A percentile compares a stretch with the other conserved stretches of the same genome.
Conservation (phyloP, 2,888 invertebrate species). For the Scaptomyza polygonia region DNA sequence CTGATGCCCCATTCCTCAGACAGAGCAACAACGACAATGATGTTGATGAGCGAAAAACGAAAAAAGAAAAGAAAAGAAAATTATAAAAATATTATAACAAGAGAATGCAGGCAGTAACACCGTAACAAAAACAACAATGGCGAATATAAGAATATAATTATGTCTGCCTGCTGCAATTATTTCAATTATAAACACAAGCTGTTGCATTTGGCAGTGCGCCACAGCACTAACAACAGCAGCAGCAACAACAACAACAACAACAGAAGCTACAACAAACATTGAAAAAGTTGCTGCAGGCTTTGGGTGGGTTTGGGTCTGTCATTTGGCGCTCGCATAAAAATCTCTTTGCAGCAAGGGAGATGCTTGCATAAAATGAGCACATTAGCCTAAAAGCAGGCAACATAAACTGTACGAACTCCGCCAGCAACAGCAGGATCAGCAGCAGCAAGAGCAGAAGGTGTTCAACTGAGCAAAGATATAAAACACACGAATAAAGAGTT, state of each 20-base stretch:
- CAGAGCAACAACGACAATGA: slow-evolving; percentile 47
- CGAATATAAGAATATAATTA: slow-evolving; percentile 66
- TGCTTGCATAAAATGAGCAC: slow-evolving; percentile 66
- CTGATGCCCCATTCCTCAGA: slow-evolving; percentile 24
- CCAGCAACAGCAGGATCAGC: slow-evolving; percentile 9
- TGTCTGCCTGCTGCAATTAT: slow-evolving; percentile 72
- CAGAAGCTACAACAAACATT: slow-evolving; percentile 49
- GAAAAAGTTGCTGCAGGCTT: slow-evolving; percentile 43
- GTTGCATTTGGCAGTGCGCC: slow-evolving; percentile 61
- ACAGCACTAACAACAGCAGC: slow-evolving; percentile 33
- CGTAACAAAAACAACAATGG: slow-evolving; percentile 33
- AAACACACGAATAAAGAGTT: slow-evolving; percentile 16
- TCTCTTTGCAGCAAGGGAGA: slow-evolving; percentile 38
- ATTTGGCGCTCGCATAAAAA: slow-evolving; percentile 52
- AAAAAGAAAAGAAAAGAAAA: slow-evolving; percentile 15
- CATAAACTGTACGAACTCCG: slow-evolving; percentile 43
- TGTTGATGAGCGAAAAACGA: slow-evolving; percentile 43
- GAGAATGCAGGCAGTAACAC: slow-evolving; percentile 22
- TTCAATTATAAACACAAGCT: slow-evolving; percentile 76
- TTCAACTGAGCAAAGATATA: slow-evolving; percentile 46
- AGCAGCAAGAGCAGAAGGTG: slow-evolving; percentile 36
- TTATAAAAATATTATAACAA: slow-evolving; percentile 37
- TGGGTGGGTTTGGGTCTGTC: background rate
- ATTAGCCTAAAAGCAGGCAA: slow-evolving; percentile 70
- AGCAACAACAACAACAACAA: slow-evolving; percentile 24